Base-by-base conservation (phyloP, 2,797 vertebrate genomes). In the Falco cherrug region DNA sequence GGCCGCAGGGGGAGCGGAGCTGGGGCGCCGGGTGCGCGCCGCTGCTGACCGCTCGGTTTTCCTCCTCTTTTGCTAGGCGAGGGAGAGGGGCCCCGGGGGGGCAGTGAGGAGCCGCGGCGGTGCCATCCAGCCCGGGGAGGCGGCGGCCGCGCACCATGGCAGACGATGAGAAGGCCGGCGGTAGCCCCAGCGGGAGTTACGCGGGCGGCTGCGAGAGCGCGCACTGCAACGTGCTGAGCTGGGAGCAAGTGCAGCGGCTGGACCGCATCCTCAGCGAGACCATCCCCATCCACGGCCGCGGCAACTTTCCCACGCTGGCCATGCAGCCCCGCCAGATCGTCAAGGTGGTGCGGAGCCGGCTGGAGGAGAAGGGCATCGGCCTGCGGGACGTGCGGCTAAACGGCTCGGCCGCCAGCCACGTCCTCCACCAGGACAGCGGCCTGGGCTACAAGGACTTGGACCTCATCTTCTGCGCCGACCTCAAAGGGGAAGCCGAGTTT, bases 371-470 rank as follows among this genome's bases (percentile, higher is more conserved):
- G 78, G 92, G 97, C 92, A 99, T 99, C 93, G 98, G 97, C 59
- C 98, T 99, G 83, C 98, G 99, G 95, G 99, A 99, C 92, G 99
- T 99, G 92, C 98, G 99, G 92, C 98, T 99, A 76, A 99, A 99
- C 95, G 99, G 99, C 89, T 99, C 99, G 6, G 99, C 99, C 4
- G 99, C 99, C 95, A 99, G 99, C 96, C 99, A 99, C 96, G 98
- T 99, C 76, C 98, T 99, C 76, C 99, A 99, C 96, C 99, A 98
- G 95, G 99, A 99, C 92, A 99, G 99, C 95, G 99, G 99, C 79
- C 98, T 99, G 97, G 99, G 99, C 90, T 99, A 99, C 97, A 99
- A 99, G 98, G 99, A 99, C 97, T 98, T 99, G 84, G 99, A 99
- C 97, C 99, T 99, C 89, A 99, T 99, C 98, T 99, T 99, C 98